Base-by-base conservation (phyloP, 2,888 invertebrate genomes). In the Camponotus fellah region DNA sequence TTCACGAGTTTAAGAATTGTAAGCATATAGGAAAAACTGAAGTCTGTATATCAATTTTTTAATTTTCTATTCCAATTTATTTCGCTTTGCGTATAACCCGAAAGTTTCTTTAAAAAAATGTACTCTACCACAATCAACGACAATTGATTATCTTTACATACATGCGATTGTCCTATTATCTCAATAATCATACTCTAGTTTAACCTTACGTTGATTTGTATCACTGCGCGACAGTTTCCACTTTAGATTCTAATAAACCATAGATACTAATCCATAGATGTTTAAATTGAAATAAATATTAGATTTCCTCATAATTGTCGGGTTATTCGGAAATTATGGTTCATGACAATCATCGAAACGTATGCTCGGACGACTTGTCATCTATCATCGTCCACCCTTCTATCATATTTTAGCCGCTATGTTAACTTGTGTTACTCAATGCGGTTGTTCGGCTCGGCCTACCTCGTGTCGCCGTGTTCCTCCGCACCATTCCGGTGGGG, bases 391-490 rank as follows among this genome's bases (percentile, higher is more conserved):
- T 26, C 8, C 49, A 80, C 34, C 14, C 21, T 17, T 60, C 46
- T 12, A 46, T 60, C 60, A 21, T 60, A 79, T 71, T 71, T 80
- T 37, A 71, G 46, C 60, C 72, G n/a, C 34, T 58, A 69, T 46
- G 79, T 46, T 26, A 34, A 72, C 17, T 80, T 60, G 71, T 26
- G 58, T 72, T 60, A 80, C 21, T 71, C 60, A 77, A 80, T 74
- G 56, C 26, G 53, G 53, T 53, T 64, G 56, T 26, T 40, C 26
- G 26, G 40, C 72, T 64, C 72, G 66, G 72, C 90, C 92, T 96
- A 97, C 97, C 97, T 97, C 96, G 96, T 96, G 95, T 97, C 97
- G 95, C 96, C 96, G 95, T 95, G 95, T 95, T 97, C 96, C 95
- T 96, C 96, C 95, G 96, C 96, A 95, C 96, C 96, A 96, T 96